phyloP scores from a whole-genome alignment of 2,888 invertebrate genomes.

The Anoplius nigerrimus region DNA sequence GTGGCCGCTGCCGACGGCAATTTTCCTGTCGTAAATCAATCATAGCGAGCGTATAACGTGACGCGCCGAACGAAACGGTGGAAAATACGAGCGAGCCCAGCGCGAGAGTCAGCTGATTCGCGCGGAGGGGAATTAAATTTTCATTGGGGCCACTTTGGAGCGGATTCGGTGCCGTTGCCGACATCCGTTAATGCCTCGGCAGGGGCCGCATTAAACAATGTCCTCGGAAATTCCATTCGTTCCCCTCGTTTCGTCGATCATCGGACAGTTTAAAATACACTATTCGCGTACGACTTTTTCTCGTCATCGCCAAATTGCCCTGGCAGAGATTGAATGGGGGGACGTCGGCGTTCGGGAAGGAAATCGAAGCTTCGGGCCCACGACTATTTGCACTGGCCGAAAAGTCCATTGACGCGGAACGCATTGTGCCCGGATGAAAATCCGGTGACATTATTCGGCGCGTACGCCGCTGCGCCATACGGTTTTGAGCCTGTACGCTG shows the following conservation, averaged over 20 bases:
- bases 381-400: neutral
- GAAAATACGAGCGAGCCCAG: constrained; percentile 4
- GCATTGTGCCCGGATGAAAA: neutral
- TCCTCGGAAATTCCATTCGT: too few relatives aligned
- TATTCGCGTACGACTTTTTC: too few relatives aligned
- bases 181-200: too few relatives aligned
- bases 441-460: neutral
- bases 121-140: constrained; percentile 21
- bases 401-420: neutral
- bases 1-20: neutral
- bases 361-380: neutral
- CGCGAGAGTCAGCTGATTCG: constrained; percentile 15
- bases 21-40: constrained; percentile 17
- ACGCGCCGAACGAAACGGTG: constrained; percentile 14
- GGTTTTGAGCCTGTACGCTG: constrained; percentile 31
- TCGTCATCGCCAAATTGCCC: too few relatives aligned
- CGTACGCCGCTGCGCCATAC: neutral
- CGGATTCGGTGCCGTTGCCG: neutral
- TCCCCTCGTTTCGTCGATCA: too few relatives aligned
- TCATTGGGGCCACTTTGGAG: constrained; percentile 1
- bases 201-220: too few relatives aligned
- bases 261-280: too few relatives aligned
- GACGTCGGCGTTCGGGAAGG: too few relatives aligned
- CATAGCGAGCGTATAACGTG: constrained; percentile 18
- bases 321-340: too few relatives aligned